Evolutionary conservation across 2,797 vertebrate species (phyloP).

Genomic region (Amblyraja radiata): DNA sequence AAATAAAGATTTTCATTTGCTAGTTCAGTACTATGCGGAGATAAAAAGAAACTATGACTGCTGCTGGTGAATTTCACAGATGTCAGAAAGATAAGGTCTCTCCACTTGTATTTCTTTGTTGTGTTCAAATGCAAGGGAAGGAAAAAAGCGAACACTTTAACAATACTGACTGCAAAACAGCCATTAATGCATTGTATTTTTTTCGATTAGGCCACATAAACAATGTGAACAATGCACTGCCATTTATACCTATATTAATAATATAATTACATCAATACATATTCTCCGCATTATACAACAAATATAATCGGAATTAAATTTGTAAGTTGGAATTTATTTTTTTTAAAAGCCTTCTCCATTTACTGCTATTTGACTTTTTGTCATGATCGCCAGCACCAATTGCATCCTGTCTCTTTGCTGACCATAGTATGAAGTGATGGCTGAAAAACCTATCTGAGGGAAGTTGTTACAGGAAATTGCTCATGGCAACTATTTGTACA

Average conservation of each 20-base stretch:
- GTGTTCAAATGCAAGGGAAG: not conserved
- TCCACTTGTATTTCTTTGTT: slow-evolving; percentile 24
- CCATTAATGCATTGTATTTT: not conserved
- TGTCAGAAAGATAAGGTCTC: slow-evolving; percentile 28
- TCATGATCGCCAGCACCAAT: slow-evolving; percentile 55
- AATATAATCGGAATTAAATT: slow-evolving; percentile 16
- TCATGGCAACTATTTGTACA: slow-evolving; percentile 99
- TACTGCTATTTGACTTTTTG: slow-evolving; percentile 35
- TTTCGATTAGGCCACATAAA: not conserved
- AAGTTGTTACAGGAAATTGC: slow-evolving; percentile 97
- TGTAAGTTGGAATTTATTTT: not conserved
- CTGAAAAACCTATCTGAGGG: slow-evolving; percentile 71
- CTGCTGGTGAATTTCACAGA: slow-evolving; percentile 42
- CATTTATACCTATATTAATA: not conserved
- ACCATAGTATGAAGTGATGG: slow-evolving; percentile 70
- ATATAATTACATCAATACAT: not conserved
- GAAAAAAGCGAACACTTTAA: not conserved
- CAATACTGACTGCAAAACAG: slow-evolving; percentile 1
- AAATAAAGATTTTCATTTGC: slow-evolving; percentile 66
- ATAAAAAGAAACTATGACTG: slow-evolving; percentile 48
- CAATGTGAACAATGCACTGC: not conserved
- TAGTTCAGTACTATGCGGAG: slow-evolving; percentile 42
- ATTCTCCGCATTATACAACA: not conserved
- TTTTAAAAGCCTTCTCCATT: not conserved
- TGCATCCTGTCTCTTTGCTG: slow-evolving; percentile 63